Evolutionary conservation across 2,888 invertebrate species (phyloP).

Genomic region (Nomada fucata): DNA sequence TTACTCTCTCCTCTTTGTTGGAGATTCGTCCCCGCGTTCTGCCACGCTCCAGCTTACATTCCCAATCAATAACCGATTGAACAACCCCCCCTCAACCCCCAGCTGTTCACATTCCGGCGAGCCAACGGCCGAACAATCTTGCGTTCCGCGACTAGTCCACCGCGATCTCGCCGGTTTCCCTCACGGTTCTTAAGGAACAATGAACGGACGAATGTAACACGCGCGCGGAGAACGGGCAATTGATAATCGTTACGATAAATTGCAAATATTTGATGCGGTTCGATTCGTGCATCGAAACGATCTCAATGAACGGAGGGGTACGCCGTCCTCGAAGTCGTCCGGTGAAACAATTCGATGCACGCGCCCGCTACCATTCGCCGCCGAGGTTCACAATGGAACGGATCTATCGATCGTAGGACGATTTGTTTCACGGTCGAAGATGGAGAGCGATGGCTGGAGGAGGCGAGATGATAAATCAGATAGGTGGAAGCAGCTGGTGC

Average conservation of each 20-base stretch:
- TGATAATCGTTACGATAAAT: too few species aligned
- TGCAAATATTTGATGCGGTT: background rate
- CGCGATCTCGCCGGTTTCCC: constrained; percentile 12
- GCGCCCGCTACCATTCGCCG: background rate
- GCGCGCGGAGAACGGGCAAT: too few species aligned
- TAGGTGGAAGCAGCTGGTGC: constrained; percentile 82
- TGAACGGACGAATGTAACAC: background rate
- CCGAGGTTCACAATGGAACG: background rate
- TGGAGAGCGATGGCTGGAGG: constrained; percentile 38
- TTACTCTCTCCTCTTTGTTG: constrained; percentile 51
- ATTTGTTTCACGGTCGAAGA: constrained; percentile 25
- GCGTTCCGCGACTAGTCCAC: constrained; percentile 51
- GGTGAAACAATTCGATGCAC: background rate
- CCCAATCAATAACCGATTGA: constrained; percentile 84
- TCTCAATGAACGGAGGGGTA: too few species aligned
- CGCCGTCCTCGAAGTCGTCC: too few species aligned
- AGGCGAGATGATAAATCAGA: constrained; percentile 81
- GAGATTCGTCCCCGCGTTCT: constrained; percentile 41
- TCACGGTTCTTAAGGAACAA: background rate
- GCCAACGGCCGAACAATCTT: constrained; percentile 75
- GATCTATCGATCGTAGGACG: constrained; percentile 26
- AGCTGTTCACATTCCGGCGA: constrained; percentile 72
- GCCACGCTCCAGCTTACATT: constrained; percentile 77
- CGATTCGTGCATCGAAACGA: too few species aligned
- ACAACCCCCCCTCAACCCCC: constrained; percentile 74